Evolutionary conservation across 2,113 vertebrate species (phyloP).

Genomic region (Colaptes auratus): DNA sequence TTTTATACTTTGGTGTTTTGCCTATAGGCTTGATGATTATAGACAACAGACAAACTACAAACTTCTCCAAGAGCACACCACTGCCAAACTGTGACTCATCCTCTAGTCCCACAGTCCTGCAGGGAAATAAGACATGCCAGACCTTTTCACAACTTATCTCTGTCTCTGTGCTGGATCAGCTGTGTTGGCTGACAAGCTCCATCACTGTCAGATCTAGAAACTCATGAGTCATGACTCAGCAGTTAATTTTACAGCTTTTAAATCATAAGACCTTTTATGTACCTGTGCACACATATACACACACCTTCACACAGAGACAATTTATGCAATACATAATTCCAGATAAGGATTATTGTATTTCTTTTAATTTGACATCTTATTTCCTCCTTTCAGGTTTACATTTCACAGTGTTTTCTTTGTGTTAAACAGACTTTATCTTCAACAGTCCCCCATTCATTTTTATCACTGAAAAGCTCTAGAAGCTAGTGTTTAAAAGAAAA

Average conservation of each 20-base stretch:
- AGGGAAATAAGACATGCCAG: conserved; percentile 3
- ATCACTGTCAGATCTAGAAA: not conserved
- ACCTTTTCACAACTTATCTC: conserved; percentile 21
- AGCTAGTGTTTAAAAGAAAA: not conserved
- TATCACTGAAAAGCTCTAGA: not conserved
- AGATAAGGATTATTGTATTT: not conserved
- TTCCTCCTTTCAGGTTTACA: not conserved
- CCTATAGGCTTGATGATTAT: not conserved
- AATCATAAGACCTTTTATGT: not conserved
- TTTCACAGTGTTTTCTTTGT: not conserved
- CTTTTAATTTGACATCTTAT: not conserved
- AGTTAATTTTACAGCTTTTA: not conserved
- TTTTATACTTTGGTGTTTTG: not conserved
- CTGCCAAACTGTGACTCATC: not conserved
- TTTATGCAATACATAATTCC: not conserved
- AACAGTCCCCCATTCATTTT: not conserved
- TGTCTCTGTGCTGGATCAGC: conserved; percentile 18
- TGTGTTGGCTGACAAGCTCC: conserved; percentile 16
- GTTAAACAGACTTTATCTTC: not conserved
- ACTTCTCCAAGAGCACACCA: not conserved
- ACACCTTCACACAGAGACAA: not conserved
- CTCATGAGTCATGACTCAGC: not conserved
- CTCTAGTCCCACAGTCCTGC: not conserved
- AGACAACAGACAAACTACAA: not conserved
- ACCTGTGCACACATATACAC: not conserved